Evolutionary conservation across 1,140 invertebrate genomes (phyloP).

Genomic region (Gryllus bimaculatus): DNA sequence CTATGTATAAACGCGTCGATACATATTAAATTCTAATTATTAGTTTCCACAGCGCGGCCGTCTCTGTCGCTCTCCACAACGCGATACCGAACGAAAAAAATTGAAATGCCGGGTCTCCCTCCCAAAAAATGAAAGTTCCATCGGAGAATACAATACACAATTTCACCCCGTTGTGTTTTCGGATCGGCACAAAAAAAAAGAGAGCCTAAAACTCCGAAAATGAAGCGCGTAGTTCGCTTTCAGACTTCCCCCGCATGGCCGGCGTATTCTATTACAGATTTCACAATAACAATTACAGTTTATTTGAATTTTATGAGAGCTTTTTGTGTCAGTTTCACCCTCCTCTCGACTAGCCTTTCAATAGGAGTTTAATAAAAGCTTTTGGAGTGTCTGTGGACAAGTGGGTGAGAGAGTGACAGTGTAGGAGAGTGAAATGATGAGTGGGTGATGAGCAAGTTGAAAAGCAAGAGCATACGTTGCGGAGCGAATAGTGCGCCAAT

Average conservation of each 20-base stretch:
- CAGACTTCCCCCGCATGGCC: not conserved
- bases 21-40: not conserved
- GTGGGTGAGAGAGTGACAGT: too few species aligned
- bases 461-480: too few species aligned
- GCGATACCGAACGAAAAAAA: too few species aligned
- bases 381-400: too few species aligned
- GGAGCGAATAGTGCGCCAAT: too few species aligned
- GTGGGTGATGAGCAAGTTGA: too few species aligned
- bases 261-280: not conserved
- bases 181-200: not conserved
- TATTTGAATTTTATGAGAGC: not conserved
- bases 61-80: too few species aligned
- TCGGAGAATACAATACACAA: not conserved
- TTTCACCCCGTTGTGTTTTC: not conserved
- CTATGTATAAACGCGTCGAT: constrained; percentile 4
- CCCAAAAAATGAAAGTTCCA: not conserved
- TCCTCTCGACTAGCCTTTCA: too few species aligned
- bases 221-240: not conserved
- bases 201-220: not conserved
- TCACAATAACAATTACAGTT: not conserved
- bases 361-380: too few species aligned
- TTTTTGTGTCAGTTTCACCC: not conserved
- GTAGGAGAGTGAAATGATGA: too few species aligned
- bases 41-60: not conserved
- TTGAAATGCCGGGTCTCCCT: too few species aligned